phyloP scores from a whole-genome alignment of 2,113 vertebrate genomes.

The Chauna torquata region DNA sequence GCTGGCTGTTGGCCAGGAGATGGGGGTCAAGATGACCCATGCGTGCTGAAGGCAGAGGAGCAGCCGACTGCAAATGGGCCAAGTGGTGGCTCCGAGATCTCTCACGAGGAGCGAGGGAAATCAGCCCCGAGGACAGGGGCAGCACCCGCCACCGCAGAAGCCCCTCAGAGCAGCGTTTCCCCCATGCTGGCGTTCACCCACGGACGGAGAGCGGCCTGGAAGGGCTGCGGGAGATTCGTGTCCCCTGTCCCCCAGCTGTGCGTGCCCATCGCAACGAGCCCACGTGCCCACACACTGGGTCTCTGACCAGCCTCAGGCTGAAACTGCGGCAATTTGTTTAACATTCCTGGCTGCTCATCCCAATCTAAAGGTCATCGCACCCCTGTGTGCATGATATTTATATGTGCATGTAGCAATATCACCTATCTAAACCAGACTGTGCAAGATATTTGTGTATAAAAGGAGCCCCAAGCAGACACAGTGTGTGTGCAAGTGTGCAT shows the following conservation, averaged over 20 bases:
- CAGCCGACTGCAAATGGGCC: neutral
- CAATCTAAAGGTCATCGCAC: conserved; percentile 54
- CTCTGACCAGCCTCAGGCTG: neutral
- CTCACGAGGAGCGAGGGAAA: neutral
- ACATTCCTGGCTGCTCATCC: conserved; percentile 58
- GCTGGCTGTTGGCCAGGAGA: conserved; percentile 44
- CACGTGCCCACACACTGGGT: neutral
- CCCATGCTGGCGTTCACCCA: too few species aligned
- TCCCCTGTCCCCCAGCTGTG: too few species aligned
- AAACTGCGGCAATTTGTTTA: neutral
- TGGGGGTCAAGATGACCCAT: conserved; percentile 62
- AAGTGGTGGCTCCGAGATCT: neutral
- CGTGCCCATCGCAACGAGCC: too few species aligned
- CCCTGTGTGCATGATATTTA: neutral
- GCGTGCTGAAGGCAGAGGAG: conserved; percentile 19
- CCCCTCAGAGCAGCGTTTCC: too few species aligned
- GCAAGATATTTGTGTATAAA: accelerated
- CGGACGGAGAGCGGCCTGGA: too few species aligned
- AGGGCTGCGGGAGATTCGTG: too few species aligned
- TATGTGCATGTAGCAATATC: neutral
- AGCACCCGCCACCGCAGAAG: accelerated
- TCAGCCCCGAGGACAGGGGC: neutral
- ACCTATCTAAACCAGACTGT: neutral
- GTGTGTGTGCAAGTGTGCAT: accelerated
- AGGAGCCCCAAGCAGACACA: neutral